phyloP scores from a whole-genome alignment of 2,888 invertebrate species.

The Strigamia maritima region DNA sequence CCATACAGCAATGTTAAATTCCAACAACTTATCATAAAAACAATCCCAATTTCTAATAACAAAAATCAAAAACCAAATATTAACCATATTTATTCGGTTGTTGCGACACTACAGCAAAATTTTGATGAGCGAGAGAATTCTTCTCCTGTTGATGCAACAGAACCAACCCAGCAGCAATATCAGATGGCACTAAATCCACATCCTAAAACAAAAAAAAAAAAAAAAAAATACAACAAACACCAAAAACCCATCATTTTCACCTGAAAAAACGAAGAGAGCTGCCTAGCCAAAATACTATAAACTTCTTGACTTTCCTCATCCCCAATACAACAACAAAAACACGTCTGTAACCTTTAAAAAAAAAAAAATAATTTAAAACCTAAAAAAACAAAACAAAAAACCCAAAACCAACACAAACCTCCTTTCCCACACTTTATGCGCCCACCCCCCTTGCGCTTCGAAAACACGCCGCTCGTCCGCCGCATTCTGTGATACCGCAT shows the following conservation, averaged over 20 bases:
- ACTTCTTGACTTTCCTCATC: constrained; percentile 45
- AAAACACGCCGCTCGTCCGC: constrained; percentile 24
- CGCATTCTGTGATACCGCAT: background rate
- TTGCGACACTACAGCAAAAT: background rate
- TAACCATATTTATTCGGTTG: background rate
- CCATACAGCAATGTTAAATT: too few relatives aligned
- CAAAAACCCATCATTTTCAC: background rate
- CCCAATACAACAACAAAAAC: constrained; percentile 48
- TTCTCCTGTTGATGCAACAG: constrained; percentile 59
- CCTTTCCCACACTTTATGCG: constrained; percentile 44
- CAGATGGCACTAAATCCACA: constrained; percentile 81
- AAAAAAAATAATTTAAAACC: background rate
- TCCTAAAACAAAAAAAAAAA: constrained; percentile 56
- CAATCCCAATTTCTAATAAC: too few relatives aligned
- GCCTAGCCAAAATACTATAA: constrained; percentile 39
- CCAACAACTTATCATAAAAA: too few relatives aligned
- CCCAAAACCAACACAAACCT: too few relatives aligned
- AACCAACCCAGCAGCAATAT: constrained; percentile 81
- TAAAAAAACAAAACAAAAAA: background rate
- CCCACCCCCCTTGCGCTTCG: background rate
- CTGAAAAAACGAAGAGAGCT: constrained; percentile 7
- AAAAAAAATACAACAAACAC: background rate
- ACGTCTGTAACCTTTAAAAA: background rate
- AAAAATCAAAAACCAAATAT: too few relatives aligned
- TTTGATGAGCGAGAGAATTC: background rate